Conservation (phyloP, 1,140 invertebrate species). For the Aricia agestis region DNA sequence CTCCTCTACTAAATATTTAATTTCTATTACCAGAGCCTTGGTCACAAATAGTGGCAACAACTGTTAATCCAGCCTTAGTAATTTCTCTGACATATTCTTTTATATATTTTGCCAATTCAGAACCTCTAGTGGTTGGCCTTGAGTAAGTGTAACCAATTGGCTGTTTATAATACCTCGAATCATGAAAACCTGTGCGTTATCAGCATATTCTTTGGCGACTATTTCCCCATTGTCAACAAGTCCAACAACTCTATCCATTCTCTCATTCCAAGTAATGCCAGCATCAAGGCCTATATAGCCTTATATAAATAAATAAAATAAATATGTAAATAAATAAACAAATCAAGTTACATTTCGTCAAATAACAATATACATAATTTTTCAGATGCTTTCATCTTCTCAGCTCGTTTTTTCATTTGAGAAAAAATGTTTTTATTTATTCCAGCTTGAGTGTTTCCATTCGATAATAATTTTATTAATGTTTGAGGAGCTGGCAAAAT, state of each 20-base stretch:
- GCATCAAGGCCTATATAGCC: too few species aligned
- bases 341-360: neutral
- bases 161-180: neutral
- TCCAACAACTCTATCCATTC: constrained; percentile 12
- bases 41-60: too few species aligned
- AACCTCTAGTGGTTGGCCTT: too few species aligned
- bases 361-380: constrained; percentile 10
- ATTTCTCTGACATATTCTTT: too few species aligned
- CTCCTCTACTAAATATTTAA: too few species aligned
- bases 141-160: too few species aligned
- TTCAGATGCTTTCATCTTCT: neutral
- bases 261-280: neutral
- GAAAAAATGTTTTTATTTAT: constrained; percentile 1
- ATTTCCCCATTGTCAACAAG: neutral
- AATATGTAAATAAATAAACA: too few species aligned
- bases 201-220: neutral
- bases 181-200: neutral
- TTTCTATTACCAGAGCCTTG: too few species aligned
- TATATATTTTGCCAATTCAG: too few species aligned
- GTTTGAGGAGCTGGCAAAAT: constrained; percentile 28
- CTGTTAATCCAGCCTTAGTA: too few species aligned
- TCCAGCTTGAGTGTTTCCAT: neutral
- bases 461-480: constrained; percentile 13
- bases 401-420: neutral
- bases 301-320: too few species aligned